Evolutionary conservation across 2,797 vertebrate species (phyloP).

Genomic region (Glossophaga mutica): DNA sequence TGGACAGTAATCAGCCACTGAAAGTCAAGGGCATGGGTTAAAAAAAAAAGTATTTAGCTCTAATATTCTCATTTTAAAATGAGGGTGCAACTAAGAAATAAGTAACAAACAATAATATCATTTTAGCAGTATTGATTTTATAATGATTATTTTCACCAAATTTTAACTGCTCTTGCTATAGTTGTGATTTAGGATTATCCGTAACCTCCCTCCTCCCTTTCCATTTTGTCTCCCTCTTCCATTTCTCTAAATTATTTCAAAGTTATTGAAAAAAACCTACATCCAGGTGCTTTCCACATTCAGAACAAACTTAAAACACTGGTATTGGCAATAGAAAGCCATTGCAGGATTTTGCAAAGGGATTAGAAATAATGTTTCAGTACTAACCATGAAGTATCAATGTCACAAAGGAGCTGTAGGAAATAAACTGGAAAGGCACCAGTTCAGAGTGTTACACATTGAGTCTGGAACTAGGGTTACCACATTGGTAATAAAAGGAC

Average conservation of each 20-base stretch:
- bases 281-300: background rate
- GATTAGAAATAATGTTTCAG: background rate
- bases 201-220: background rate
- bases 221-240: background rate
- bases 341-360: background rate
- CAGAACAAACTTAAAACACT: slow-evolving; percentile 9
- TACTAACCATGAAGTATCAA: background rate
- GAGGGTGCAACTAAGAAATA: background rate
- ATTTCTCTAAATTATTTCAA: background rate
- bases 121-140: background rate
- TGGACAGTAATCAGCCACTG: background rate
- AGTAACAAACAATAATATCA: background rate
- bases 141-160: background rate
- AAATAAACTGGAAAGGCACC: background rate
- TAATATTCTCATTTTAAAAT: background rate
- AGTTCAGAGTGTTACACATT: background rate
- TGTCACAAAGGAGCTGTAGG: background rate
- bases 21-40: background rate
- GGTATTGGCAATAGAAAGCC: background rate
- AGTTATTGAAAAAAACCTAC: background rate
- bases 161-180: background rate
- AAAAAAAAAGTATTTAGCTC: background rate
- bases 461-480: background rate
- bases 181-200: background rate
- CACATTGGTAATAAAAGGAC: background rate